These are phyloP conservation scores for Eulithis testata DNA, from an alignment of 2,888 invertebrate species.

Conservation along the genomic window DNA sequence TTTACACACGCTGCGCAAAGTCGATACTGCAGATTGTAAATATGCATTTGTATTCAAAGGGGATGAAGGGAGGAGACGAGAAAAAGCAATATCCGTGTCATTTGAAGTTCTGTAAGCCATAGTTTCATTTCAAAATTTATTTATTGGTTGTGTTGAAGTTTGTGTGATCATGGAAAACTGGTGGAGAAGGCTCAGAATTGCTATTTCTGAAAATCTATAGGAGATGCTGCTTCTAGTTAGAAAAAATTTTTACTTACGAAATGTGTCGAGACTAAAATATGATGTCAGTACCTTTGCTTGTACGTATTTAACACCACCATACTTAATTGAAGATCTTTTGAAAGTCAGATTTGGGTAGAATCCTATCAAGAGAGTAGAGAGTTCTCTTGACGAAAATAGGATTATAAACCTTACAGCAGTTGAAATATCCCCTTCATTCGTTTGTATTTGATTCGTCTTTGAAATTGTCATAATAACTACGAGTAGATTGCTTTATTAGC, in stretches of 20 bases:
- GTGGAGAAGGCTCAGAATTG: too few relatives aligned
- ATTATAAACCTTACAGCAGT: background rate
- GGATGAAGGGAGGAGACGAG: constrained; percentile 5
- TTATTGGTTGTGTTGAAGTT: constrained; percentile 22
- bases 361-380: background rate
- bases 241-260: too few relatives aligned
- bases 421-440: background rate
- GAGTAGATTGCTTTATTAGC: constrained; percentile 16
- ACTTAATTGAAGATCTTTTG: background rate
- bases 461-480: constrained; percentile 8
- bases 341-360: background rate
- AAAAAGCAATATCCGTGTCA: constrained; percentile 37
- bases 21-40: constrained; percentile 16
- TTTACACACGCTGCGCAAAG: too few relatives aligned
- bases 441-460: constrained; percentile 2
- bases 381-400: background rate
- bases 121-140: constrained; percentile 17
- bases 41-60: constrained; percentile 22
- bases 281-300: too few relatives aligned
- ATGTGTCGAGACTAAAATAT: too few relatives aligned
- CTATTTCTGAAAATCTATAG: too few relatives aligned
- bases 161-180: background rate
- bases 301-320: background rate
- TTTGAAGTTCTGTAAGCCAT: constrained; percentile 16
- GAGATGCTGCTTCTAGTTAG: too few relatives aligned